phyloP scores from a whole-genome alignment of 2,113 vertebrate species.

The Mastomys natalensis region DNA sequence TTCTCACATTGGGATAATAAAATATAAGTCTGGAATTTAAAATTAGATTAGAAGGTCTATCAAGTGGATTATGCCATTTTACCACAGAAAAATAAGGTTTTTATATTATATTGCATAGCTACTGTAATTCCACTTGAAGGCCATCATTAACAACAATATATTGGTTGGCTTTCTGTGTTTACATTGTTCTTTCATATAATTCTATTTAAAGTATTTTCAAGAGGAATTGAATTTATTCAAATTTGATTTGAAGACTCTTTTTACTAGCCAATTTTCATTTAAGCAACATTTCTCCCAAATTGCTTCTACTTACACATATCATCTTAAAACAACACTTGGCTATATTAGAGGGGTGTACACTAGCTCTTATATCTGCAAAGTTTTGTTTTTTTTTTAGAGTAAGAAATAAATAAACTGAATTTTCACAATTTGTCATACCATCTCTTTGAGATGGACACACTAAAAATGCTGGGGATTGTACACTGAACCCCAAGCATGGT shows the following conservation, averaged over 20 bases:
- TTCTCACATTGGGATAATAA: not conserved
- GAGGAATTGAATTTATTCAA: not conserved
- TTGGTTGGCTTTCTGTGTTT: not conserved
- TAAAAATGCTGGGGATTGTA: not conserved
- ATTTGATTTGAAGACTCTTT: not conserved
- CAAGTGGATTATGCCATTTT: not conserved
- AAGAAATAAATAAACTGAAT: not conserved
- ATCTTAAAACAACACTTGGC: not conserved
- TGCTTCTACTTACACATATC: not conserved
- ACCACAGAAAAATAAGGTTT: not conserved
- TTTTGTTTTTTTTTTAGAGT: not conserved
- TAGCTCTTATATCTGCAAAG: not conserved
- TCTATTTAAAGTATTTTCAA: not conserved
- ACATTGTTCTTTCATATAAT: not conserved
- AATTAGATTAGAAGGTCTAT: not conserved
- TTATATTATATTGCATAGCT: not conserved
- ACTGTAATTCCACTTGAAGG: not conserved
- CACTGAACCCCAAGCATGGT: not conserved
- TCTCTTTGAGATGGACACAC: fast-evolving
- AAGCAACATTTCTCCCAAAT: not conserved
- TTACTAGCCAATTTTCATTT: slow-evolving; percentile 26
- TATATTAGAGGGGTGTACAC: not conserved
- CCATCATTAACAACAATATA: not conserved
- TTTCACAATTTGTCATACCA: not conserved
- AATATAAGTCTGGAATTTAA: not conserved